Evolutionary conservation across 2,797 vertebrate genomes (phyloP).

Genomic region (Oreochromis grahami): DNA sequence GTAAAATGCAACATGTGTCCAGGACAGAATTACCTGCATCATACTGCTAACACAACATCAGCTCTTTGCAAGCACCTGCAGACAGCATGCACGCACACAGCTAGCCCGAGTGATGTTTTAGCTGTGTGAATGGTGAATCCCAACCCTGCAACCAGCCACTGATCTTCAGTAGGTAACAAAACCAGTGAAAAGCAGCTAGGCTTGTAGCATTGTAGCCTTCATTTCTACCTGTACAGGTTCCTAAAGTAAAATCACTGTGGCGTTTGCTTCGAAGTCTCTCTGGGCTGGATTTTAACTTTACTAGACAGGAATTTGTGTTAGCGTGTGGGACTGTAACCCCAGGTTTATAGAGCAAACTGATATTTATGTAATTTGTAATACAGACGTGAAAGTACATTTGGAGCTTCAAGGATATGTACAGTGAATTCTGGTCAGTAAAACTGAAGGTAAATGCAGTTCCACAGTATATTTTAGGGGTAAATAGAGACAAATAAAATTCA

Average conservation of each 20-base stretch:
- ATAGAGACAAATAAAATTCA: background rate
- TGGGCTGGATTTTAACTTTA: background rate
- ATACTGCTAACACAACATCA: background rate
- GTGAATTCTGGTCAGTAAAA: background rate
- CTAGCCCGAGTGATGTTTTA: background rate
- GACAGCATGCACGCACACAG: background rate
- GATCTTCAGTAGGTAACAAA: background rate
- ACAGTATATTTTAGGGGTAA: background rate
- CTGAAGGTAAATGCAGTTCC: background rate
- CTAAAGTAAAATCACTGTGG: background rate
- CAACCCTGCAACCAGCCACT: background rate
- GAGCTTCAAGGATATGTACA: background rate
- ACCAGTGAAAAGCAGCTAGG: background rate
- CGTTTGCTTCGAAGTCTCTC: background rate
- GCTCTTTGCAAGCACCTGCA: background rate
- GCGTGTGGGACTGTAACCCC: background rate
- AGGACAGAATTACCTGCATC: background rate
- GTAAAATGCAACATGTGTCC: background rate
- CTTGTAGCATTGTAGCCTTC: background rate
- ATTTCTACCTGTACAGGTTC: background rate
- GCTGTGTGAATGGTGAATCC: background rate
- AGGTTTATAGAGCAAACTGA: background rate
- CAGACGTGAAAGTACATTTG: background rate
- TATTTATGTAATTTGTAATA: background rate
- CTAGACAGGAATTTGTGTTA: background rate